Evolutionary conservation across 2,113 vertebrate genomes (phyloP).

Genomic region (Rhinopomastus cyanomelas): DNA sequence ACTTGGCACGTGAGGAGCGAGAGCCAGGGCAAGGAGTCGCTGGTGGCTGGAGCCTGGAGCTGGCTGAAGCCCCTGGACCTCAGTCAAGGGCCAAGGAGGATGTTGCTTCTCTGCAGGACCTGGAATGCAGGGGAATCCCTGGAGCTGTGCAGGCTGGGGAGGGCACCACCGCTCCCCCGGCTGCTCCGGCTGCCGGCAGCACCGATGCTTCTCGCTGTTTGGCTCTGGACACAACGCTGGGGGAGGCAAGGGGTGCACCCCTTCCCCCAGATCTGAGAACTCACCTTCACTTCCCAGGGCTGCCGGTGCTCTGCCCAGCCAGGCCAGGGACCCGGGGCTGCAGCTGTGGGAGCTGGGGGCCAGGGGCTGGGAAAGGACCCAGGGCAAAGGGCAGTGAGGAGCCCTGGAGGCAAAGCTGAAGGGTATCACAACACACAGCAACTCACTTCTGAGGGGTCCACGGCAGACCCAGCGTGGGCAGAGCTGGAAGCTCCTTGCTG

Average conservation of each 20-base stretch:
- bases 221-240: fast-evolving
- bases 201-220: not conserved
- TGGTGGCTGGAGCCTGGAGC: fast-evolving
- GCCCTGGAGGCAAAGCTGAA: not conserved
- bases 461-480: not conserved
- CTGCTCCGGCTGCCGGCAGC: not conserved
- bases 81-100: not conserved
- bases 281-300: not conserved
- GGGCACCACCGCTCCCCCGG: not conserved
- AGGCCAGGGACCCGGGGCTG: not conserved
- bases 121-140: not conserved
- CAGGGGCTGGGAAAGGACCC: fast-evolving
- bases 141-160: not conserved
- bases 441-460: fast-evolving
- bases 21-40: not conserved
- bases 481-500: not conserved
- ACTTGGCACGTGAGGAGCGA: not conserved
- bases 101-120: not conserved
- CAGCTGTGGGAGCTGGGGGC: not conserved
- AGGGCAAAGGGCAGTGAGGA: not conserved
- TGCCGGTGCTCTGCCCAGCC: fast-evolving
- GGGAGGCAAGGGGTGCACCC: not conserved
- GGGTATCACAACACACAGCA: fast-evolving
- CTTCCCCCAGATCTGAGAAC: not conserved
- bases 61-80: not conserved